These are phyloP conservation scores for Forficula auricularia DNA, from an alignment of 1,140 invertebrate genomes.

Conservation along the genomic window DNA sequence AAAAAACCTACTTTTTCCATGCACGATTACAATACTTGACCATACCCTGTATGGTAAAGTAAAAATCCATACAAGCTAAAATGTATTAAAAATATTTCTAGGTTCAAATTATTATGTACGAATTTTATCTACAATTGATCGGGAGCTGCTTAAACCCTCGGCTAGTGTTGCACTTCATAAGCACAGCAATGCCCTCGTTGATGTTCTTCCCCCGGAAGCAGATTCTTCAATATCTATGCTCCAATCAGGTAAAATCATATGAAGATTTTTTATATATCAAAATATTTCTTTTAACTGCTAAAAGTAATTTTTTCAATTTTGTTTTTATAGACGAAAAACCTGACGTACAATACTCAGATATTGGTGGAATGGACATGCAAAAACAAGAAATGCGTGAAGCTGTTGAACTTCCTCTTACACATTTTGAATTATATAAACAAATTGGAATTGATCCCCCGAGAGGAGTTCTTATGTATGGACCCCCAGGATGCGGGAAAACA, in stretches of 20 bases:
- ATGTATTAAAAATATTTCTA: no score
- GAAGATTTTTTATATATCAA: not conserved
- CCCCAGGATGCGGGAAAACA: constrained; percentile 92
- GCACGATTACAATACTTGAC: no score
- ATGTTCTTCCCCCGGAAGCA: constrained; percentile 94
- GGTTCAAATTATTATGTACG: constrained; percentile 96
- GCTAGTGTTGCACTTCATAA: constrained; percentile 94
- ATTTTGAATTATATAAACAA: constrained; percentile 98
- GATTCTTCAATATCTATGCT: constrained; percentile 95
- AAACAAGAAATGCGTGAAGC: constrained; percentile 99
- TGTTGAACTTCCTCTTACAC: constrained; percentile 92
- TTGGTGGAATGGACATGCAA: constrained; percentile 99
- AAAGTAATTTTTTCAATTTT: not conserved
- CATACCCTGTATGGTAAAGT: no score
- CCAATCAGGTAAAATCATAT: constrained; percentile 57
- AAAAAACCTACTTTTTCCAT: no score
- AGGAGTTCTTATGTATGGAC: constrained; percentile 96
- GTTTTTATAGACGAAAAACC: constrained; percentile 79
- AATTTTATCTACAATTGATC: constrained; percentile 87
- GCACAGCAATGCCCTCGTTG: constrained; percentile 93
- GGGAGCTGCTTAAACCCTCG: constrained; percentile 88
- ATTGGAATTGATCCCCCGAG: constrained; percentile 92
- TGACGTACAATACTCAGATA: constrained; percentile 91
- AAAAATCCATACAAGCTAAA: no score
- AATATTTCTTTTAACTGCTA: not conserved